phyloP scores from a whole-genome alignment of 2,113 vertebrate species.

The Pluvialis apricaria region DNA sequence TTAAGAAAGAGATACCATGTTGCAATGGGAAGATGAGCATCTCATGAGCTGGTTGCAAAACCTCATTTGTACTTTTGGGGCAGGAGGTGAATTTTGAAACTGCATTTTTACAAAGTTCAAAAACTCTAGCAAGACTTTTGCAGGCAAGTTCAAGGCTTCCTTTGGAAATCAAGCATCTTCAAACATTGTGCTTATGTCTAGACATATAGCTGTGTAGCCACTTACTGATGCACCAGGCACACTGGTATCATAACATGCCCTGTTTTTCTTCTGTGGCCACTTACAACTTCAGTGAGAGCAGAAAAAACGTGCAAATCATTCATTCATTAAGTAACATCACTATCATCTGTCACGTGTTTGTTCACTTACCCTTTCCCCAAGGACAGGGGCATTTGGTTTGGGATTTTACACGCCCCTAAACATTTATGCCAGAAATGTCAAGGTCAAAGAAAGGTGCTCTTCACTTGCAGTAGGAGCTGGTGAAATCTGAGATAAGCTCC shows the following conservation, averaged over 20 bases:
- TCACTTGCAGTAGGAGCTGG: background rate
- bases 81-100: background rate
- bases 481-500: background rate
- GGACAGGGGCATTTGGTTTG: background rate
- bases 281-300: background rate
- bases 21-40: background rate
- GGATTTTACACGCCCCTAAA: background rate
- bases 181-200: background rate
- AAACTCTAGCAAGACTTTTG: background rate
- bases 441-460: slow-evolving; percentile 19
- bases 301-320: background rate
- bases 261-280: background rate
- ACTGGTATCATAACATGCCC: background rate
- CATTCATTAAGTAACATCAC: background rate
- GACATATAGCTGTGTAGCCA: background rate
- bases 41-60: background rate
- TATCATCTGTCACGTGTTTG: background rate
- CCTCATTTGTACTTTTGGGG: background rate
- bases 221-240: background rate
- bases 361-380: background rate
- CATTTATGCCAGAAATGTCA: slow-evolving; percentile 3
- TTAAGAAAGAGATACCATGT: background rate
- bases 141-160: background rate
- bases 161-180: background rate
- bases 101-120: background rate